Base-by-base conservation (phyloP, 92 coral and sea anemone genomes). In the Palythoa grandiflora region DNA sequence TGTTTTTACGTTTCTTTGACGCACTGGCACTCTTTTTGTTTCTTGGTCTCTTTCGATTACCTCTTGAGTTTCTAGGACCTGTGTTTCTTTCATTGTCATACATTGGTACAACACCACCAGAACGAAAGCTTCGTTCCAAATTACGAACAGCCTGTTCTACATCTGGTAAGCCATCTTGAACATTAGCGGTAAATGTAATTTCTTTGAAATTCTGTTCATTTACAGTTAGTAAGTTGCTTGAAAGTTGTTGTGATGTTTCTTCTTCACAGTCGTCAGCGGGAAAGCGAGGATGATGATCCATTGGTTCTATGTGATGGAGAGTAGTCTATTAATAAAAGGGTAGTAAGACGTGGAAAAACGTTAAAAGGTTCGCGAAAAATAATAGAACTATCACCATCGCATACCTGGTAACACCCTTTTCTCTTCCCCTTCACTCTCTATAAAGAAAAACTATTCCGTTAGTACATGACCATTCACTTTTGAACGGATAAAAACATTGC, bases 151-250 rank as follows among this genome's bases (percentile, higher is more conserved):
- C 79, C 79, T 10, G n/a, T 1, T 1, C 6, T 75, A 75, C 79
- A 75, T 75, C 79, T 75, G 59, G 79, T 75, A 75, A 75, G 79
- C 79, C 79, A 44, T 75, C 38, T 75, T 47, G 60, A n/a, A 75
- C 37, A 35, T 75, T 47, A 48, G 59, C 38, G 5, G 79, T 9
- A 75, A 20, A 48, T 50, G 79, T 48, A 50, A 75, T 75, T 61
- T 75, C 79, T 75, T 37, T 17, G 19, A 75, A 75, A 75, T 44
- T 20, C 14, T 75, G 61, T 75, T 75, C 79, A 75, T 75, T 75
- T 3, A 75, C 79, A n/a, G 79, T 75, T 75, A 75, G 79, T 75
- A 47, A 9, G 48, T n/a, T 75, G 79, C 79, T 20, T 48, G 60
- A n/a, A 75, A 75, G 79, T 50, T 75, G 54, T 1, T n/a, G 3